Evolutionary conservation across 2,113 vertebrate genomes (phyloP), one percentile per base, ranked within the genome.

Genomic region (Phylloscopus whistleri): DNA sequence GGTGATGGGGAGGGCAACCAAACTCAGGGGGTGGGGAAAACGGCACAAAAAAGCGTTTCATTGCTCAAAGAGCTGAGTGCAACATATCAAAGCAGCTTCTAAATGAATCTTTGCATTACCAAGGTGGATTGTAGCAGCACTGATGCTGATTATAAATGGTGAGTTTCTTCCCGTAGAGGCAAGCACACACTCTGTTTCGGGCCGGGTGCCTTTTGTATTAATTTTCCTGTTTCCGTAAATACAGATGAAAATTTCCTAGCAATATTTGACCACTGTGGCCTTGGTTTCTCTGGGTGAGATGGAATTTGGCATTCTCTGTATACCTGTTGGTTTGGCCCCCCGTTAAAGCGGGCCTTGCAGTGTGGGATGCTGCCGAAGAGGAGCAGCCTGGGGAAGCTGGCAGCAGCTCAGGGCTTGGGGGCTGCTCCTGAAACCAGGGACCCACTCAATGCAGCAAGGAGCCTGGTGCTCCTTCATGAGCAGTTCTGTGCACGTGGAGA

Each of bases 11-110:
- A 83, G 78, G 88, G 84, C 70, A 85, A 74, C 27, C 55, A 63
- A 84, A 68, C 56, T 70, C 41, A 46, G 55, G 9, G 41, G 31
- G 30, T 64, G 55, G 31, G 30, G 19, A 37, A 63, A 94, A 28
- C 35, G 1, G 12, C 49, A 78, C 56, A 85, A 83, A 95, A 84
- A 95, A 94, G 21, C 6, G 1, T 83, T 83, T 76, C 19, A 17
- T n/a, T 58, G 22, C 59, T 72, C n/a, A 26, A 78, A 43, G 59
- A 84, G 27, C n/a, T 37, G 30, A 94, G 35, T 68, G 39, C 52
- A 79, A 33, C 27, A 4, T 84, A 87, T 66, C 60, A 88, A 94
- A 90, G 75, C 44, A 67, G 37, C 64, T 93, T 86, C 37, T 35
- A 94, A 87, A 75, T 70, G 17, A 76, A 35, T 64, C 26, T 43